Evolutionary conservation across 2,113 vertebrate species (phyloP).

Genomic region (Tympanuchus pallidicinctus): DNA sequence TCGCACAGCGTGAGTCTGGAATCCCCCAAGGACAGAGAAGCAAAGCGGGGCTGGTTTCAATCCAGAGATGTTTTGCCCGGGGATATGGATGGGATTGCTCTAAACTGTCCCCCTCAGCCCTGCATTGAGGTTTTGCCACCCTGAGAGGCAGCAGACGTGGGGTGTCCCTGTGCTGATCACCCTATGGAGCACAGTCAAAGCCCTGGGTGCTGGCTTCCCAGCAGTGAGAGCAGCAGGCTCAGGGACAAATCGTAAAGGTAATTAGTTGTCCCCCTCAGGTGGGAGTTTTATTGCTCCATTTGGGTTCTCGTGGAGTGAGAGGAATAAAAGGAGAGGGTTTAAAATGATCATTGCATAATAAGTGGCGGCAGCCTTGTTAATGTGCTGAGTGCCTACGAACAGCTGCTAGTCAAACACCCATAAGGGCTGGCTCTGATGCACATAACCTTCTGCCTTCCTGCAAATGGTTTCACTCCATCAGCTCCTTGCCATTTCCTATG

Average conservation of each 20-base stretch:
- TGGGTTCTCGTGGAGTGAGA: neutral
- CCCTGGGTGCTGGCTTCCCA: neutral
- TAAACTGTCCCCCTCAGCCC: rapidly evolving
- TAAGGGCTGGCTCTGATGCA: neutral
- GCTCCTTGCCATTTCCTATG: neutral
- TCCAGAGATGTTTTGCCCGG: neutral
- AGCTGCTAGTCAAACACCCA: neutral
- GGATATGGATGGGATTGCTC: neutral
- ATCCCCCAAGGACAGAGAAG: neutral
- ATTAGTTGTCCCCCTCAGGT: neutral
- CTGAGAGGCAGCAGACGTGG: neutral
- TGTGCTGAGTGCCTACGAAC: neutral
- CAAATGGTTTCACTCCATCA: neutral
- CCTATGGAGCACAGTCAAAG: neutral
- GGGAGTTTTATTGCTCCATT: neutral
- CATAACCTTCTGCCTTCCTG: neutral
- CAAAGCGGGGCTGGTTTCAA: neutral
- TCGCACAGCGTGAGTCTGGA: neutral
- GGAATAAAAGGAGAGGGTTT: neutral
- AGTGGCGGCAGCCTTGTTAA: neutral
- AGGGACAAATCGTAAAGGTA: neutral
- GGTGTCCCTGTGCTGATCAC: neutral
- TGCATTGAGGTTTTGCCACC: neutral
- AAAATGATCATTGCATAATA: neutral
- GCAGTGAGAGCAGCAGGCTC: neutral